Conservation (phyloP, 35 echinoderm and acorn worm species). For the Ophiothrix spiculata region DNA sequence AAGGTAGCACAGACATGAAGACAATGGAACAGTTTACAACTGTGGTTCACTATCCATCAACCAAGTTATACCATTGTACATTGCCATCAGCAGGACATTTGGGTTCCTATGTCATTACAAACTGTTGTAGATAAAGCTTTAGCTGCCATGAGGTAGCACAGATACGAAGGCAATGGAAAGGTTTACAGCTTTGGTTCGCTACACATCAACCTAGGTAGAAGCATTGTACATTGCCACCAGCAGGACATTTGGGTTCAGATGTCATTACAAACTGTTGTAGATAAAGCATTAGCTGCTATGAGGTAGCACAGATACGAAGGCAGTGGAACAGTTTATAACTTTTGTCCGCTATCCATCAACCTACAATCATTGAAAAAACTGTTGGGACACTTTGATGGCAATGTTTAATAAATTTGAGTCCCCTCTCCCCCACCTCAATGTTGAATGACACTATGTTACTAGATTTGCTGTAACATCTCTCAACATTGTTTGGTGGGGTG, state of each 20-base stretch:
- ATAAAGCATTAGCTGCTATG: conserved; percentile 17
- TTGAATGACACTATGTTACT: too few species aligned
- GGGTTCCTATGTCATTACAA: conserved; percentile 62
- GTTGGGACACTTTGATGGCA: too few species aligned
- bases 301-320: too few species aligned
- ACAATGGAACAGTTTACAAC: conserved; percentile 56
- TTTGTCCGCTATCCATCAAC: conserved; percentile 58
- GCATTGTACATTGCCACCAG: conserved; percentile 73
- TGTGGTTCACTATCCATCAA: conserved; percentile 59
- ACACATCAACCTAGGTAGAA: conserved; percentile 63
- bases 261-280: conserved; percentile 29
- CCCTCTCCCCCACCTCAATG: too few species aligned
- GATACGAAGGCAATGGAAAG: conserved; percentile 57
- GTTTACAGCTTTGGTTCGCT: conserved; percentile 69
- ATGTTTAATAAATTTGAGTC: too few species aligned
- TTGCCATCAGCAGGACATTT: conserved; percentile 63
- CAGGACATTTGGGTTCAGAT: conserved; percentile 65
- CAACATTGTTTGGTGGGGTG: too few species aligned
- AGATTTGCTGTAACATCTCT: too few species aligned
- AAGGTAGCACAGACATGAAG: too few species aligned
- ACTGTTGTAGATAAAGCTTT: conserved; percentile 21
- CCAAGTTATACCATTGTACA: conserved; percentile 64
- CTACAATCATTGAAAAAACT: conserved; percentile 62
- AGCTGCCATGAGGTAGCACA: too few species aligned
- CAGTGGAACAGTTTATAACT: conserved; percentile 52